Percentiles rank a stretch among this genome's conserved stretches.
Conservation (phyloP, 2,113 vertebrate genomes). For the Bufo bufo region DNA sequence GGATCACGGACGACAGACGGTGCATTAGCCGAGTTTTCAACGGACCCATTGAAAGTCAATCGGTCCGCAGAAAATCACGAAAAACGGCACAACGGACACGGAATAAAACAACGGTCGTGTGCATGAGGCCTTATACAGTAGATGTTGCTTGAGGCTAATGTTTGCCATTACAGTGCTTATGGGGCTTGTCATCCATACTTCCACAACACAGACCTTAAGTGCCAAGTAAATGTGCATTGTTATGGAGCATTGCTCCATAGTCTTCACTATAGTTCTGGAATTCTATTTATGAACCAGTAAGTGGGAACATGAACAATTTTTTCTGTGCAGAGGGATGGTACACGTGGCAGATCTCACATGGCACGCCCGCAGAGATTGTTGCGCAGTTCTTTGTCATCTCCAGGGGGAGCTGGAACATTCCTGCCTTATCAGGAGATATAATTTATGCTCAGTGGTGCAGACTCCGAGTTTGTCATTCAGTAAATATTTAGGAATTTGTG, state of each 20-base stretch:
- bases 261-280: background rate
- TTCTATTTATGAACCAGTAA: background rate
- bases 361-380: background rate
- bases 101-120: too few species aligned
- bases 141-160: background rate
- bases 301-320: background rate
- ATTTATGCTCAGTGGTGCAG: background rate
- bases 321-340: background rate
- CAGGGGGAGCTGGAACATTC: background rate
- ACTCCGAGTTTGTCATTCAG: background rate
- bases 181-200: too few species aligned
- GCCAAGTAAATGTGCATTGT: too few species aligned
- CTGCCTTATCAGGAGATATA: slow-evolving; percentile 6
- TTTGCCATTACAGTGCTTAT: too few species aligned
- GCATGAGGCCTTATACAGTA: too few species aligned
- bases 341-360: background rate
- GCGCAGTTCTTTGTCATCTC: background rate
- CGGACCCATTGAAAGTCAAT: too few species aligned
- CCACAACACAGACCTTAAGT: too few species aligned
- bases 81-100: too few species aligned
- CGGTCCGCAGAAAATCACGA: too few species aligned
- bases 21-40: too few species aligned
- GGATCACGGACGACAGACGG: too few species aligned
- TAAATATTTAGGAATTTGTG: background rate
- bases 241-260: background rate